Evolutionary conservation across 2,888 invertebrate genomes (phyloP), one percentile per base, ranked within the genome.

Genomic region (Andricus curvator): DNA sequence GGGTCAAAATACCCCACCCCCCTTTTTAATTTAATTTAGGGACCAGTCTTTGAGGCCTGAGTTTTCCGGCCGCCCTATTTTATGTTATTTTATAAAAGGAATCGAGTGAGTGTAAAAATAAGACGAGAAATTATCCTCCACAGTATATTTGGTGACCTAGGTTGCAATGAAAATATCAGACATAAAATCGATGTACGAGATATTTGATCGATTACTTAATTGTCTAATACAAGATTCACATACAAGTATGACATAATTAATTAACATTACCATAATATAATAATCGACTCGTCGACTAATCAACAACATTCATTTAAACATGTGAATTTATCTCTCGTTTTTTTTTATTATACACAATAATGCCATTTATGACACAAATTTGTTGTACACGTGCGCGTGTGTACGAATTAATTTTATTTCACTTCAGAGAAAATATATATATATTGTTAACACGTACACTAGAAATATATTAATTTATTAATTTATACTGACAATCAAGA

Each of bases 91-190:
- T 15, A 67, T 15, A 41, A 13, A 25, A 68, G 17, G 1, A 48
- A 44, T 20, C 2, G 6, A 25, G 25, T 3, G 6, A 25, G 25
- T 3, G 6, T 68, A 29, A 64, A 15, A 64, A 79, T n/a, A 29
- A 74, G 29, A n/a, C 51, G 20, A 74, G 48, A 74, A 76, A 67
- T 70, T 88, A 85, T 82, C 85, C 85, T 87, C 85, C 86, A 90
- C 88, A 90, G 87, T 91, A 87, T 90, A 90, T 90, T 88, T 89
- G 87, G 88, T 89, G 87, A 90, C 88, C 87, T 86, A 90, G 87
- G 89, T 90, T 88, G 86, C 88, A 89, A 88, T 88, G 87, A 88
- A 87, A 90, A 89, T 88, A 90, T 86, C 85, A 88, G 87, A 88
- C 87, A 86, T 88, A 88, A 37, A 56, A 74, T 74, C n/a, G 74